A percentile compares a stretch with the other conserved stretches of the same genome.
Conservation (phyloP, 2,113 vertebrate genomes). For the Pteropus alecto region DNA sequence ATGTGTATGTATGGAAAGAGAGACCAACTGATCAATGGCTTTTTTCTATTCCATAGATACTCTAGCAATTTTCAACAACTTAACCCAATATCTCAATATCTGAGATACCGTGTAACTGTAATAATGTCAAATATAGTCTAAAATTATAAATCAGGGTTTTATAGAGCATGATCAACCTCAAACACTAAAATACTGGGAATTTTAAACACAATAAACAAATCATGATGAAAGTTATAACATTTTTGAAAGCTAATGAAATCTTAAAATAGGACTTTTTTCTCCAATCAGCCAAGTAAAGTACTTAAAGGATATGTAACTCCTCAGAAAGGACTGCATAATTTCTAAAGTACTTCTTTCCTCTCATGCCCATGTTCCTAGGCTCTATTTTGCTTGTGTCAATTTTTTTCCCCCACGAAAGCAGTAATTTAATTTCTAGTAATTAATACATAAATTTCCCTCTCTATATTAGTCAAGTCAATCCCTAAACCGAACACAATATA, state of each 20-base stretch:
- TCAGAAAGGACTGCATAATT: background rate
- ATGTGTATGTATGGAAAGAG: background rate
- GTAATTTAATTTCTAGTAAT: conserved; percentile 13
- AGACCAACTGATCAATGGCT: background rate
- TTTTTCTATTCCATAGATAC: background rate
- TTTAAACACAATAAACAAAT: background rate
- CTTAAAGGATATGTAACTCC: background rate
- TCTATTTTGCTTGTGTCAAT: background rate
- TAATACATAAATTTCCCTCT: background rate
- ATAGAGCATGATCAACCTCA: background rate
- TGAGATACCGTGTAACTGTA: conserved; percentile 35
- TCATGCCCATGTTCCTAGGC: background rate
- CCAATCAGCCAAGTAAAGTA: background rate
- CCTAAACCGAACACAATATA: background rate
- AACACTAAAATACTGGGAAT: background rate
- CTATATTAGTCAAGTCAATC: background rate
- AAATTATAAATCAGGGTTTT: conserved; percentile 2
- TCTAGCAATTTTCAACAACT: background rate
- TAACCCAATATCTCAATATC: background rate
- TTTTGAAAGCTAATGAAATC: background rate
- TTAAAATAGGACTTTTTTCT: background rate
- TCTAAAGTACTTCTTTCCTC: background rate
- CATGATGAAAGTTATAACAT: background rate
- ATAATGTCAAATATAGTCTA: conserved; percentile 16
- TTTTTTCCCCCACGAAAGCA: background rate